Evolutionary conservation across 2,113 vertebrate genomes (phyloP), one percentile per base, ranked within the genome.

Genomic region (Puntigrus tetrazona): DNA sequence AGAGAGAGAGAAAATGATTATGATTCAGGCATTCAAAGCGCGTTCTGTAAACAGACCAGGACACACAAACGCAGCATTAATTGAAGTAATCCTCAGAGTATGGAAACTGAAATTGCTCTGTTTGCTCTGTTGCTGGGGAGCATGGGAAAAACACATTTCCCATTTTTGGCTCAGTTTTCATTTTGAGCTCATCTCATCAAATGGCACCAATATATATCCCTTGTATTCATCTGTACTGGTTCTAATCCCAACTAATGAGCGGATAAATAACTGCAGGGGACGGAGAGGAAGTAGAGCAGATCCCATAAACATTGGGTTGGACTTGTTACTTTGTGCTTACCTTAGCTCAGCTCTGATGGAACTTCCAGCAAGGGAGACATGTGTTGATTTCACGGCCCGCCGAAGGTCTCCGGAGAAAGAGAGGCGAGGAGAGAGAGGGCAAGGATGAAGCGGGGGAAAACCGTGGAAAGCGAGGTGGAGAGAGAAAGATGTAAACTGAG

Each of bases 381-480:
- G 80, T 50, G 69, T 61, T 79, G 78, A 85, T 81, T 87, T 81
- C 76, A 85, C 43, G 69, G 86, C 77, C 84, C 27, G 80, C 57
- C 70, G 43, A 73, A 72, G 43, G 67, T 84, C 86, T 81, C 77
- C 69, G 18, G 76, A 81, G 75, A 74, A 65, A 36, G 61, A 41
- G 47, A 36, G 67, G n/a, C 16, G 29, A 59, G 27, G 47, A 45
- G 67, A 50, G 77, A 84, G 72, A 57, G 36, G 65, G 61, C 22
- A 47, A 1, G 29, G 69, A 80, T 73, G 92, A 93, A 92, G 91
- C 63, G 55, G 59, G 72, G 50, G n/a, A 34, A 59, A 50, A 61
- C 81, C 72, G 14, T 72, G 50, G 80, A 86, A 57, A 81, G 67
- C 22, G n/a, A 83, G 72, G 57, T 85, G 73, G 45, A 83, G 81